These are phyloP conservation scores for Hedya salicella DNA, from an alignment of 2,888 invertebrate species.

Conservation along the genomic window DNA sequence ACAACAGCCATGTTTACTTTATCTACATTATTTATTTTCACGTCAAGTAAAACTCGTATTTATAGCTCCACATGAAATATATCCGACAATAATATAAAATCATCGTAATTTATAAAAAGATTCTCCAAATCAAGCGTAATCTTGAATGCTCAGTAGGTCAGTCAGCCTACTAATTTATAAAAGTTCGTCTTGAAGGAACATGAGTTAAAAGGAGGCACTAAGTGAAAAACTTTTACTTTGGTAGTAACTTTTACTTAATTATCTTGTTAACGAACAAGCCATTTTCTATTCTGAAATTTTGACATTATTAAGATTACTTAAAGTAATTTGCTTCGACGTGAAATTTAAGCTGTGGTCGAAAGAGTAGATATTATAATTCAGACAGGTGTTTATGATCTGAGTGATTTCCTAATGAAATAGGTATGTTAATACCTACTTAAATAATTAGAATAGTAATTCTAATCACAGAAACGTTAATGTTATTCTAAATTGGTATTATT, in stretches of 20 bases:
- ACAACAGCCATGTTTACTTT: too few relatives aligned
- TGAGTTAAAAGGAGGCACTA: slow-evolving; percentile 34
- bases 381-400: slow-evolving; percentile 1
- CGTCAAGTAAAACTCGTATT: too few relatives aligned
- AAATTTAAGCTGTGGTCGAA: slow-evolving; percentile 17
- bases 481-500: too few relatives aligned
- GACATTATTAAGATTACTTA: slow-evolving; percentile 38
- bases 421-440: too few relatives aligned
- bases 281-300: slow-evolving; percentile 34
- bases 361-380: slow-evolving; percentile 2
- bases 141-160: slow-evolving; percentile 27
- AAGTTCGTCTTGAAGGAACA: slow-evolving; percentile 38
- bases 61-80: not conserved
- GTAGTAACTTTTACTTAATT: slow-evolving; percentile 42
- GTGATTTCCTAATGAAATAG: not conserved
- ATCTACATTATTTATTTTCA: too few relatives aligned
- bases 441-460: too few relatives aligned
- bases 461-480: too few relatives aligned
- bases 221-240: slow-evolving; percentile 44
- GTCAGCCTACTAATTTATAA: slow-evolving; percentile 40
- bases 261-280: slow-evolving; percentile 42
- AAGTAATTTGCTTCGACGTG: slow-evolving; percentile 25
- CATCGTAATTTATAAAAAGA: not conserved
- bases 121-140: not conserved
- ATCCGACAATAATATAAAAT: not conserved